Percentiles rank a stretch among this genome's conserved stretches.
Conservation (phyloP, 2,113 vertebrate species). For the Lanius ludovicianus region DNA sequence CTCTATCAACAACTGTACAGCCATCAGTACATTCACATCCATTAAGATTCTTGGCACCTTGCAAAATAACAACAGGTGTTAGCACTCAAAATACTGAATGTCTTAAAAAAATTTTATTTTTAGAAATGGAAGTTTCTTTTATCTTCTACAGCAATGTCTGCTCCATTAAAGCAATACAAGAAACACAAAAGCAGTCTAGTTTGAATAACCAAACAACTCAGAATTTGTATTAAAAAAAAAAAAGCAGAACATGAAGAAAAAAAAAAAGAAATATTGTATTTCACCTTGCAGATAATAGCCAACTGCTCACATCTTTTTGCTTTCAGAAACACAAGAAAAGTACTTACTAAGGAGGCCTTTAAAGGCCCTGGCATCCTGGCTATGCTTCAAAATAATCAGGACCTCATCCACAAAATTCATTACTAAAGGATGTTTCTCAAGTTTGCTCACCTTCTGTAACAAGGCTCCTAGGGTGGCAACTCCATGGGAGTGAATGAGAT, state of each 20-base stretch:
- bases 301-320: neutral
- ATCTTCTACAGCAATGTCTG: neutral
- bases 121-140: neutral
- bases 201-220: neutral
- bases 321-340: neutral
- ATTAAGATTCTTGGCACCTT: slow-evolving; percentile 87
- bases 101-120: neutral
- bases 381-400: neutral
- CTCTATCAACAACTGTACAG: slow-evolving; percentile 90
- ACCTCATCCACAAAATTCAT: neutral
- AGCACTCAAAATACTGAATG: neutral
- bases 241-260: neutral
- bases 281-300: neutral
- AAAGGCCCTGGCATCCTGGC: neutral
- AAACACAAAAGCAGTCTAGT: neutral
- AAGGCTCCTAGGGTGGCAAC: slow-evolving; percentile 86
- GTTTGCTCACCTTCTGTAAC: slow-evolving; percentile 86
- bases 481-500: slow-evolving; percentile 86
- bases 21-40: slow-evolving; percentile 93
- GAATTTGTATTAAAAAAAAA: neutral
- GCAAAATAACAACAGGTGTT: neutral
- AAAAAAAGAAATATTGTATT: neutral
- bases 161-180: neutral
- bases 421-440: neutral
- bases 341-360: neutral